phyloP scores from a whole-genome alignment of 2,113 vertebrate genomes.

The Corvus cornix region DNA sequence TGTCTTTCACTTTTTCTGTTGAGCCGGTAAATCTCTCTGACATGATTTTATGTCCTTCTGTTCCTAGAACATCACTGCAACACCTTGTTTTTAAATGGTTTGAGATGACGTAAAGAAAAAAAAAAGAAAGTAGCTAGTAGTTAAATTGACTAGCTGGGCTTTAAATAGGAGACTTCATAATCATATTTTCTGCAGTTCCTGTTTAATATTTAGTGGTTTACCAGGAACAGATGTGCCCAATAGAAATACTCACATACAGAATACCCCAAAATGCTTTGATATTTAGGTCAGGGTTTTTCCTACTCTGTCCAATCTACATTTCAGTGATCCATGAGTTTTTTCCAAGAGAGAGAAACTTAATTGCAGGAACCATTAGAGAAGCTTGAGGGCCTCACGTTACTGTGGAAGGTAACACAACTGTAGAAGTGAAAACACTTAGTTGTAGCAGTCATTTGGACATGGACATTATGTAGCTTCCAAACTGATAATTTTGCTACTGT shows the following conservation, averaged over 20 bases:
- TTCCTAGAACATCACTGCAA: neutral
- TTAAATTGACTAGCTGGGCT: neutral
- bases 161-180: neutral
- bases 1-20: neutral
- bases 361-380: neutral
- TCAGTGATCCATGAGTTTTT: neutral
- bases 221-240: neutral
- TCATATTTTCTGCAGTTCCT: neutral
- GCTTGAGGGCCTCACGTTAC: neutral
- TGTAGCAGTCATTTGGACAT: neutral
- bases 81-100: neutral
- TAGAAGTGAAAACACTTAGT: neutral
- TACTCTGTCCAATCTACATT: neutral
- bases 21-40: neutral
- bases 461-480: neutral
- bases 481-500: neutral
- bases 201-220: neutral
- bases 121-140: neutral
- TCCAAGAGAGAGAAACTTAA: neutral
- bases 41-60: neutral
- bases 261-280: neutral
- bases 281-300: neutral
- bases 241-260: neutral
- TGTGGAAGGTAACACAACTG: accelerated
- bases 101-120: neutral